Evolutionary conservation across 2,888 invertebrate genomes (phyloP), one percentile per base, ranked within the genome.

Genomic region (Heliconius hortense): DNA sequence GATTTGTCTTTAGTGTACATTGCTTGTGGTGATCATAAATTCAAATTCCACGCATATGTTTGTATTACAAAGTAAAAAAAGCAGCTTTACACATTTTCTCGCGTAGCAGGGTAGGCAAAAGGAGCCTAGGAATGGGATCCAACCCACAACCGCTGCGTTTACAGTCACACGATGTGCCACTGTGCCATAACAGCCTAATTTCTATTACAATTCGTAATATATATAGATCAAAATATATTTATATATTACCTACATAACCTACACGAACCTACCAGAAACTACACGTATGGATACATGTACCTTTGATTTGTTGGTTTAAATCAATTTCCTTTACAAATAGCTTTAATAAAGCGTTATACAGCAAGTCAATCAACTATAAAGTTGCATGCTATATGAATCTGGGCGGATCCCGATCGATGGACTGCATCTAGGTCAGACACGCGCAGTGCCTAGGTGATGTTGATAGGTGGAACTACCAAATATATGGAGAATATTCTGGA

Each of bases 381-480:
- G 26, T 35, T 71, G 35, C n/a, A 62, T 68, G 13, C 35, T 62
- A 21, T 31, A 69, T 72, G 28, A 53, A 24, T 26, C 43, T 26
- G 72, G 73, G 35, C 21, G 39, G 28, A 68, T 80, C 80, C 80
- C 79, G 81, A 81, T 81, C 81, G 78, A 77, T 74, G 76, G 67
- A 64, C 39, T 74, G 73, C 68, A 80, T 79, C 76, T 79, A 77
- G 82, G 81, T 81, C 81, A 77, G 68, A 76, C 77, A 71, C 77
- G 79, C 74, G 80, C 77, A 75, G 24, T 70, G 59, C 63, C 71
- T 76, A 73, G 48, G 35, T 60, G 53, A 60, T 39, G 11, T 13
- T 43, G 24, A 18, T 56, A 56, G 24, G 59, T 60, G 59, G 48
- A 74, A 66, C 28, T 43, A 7, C 48, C 48, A 7, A 26, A 53